Evolutionary conservation across 2,113 vertebrate species (phyloP), one percentile per base, ranked within the genome.

Genomic region (Oryzias woworae): DNA sequence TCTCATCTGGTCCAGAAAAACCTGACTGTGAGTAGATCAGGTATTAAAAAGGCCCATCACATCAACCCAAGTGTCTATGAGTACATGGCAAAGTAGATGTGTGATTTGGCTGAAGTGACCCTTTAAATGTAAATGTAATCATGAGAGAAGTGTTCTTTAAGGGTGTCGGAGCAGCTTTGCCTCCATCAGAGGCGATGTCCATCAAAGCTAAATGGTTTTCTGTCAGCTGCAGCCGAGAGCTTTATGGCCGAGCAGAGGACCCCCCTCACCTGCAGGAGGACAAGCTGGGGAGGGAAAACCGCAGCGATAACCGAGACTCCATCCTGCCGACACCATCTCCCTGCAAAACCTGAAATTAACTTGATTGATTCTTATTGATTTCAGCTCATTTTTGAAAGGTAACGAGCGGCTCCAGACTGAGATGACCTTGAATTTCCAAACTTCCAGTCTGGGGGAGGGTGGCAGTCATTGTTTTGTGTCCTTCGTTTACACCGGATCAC

Each of bases 41-140:
- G 20, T 41, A 7, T 69, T 59, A 65, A 45, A 62, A 24, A 49
- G 13, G 17, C 41, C 10, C 15, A 26, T n/a, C 13, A 1, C 59
- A 52, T 56, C 43, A 51, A 70, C 18, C 51, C 41, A 56, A 28
- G 5, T 18, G 31, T 46, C 31, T 0, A 10, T 14, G 53, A 44
- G 23, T 69, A 45, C 50, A 64, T 6, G 31, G 14, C 20, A 14
- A 42, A 70, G 45, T 22, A 57, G 50, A 77, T 56, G 47, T 62
- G 57, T 48, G 51, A 68, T 77, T 75, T 73, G 58, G 28, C 53
- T 59, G 71, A 67, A 75, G 68, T 58, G 78, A 70, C 64, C 71
- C 79, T 84, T 78, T 76, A 70, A 78, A 82, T 87, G 83, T 76
- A 84, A 82, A 85, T 80, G 71, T 66, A 72, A 70, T 83, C 83